Evolutionary conservation across 2,113 vertebrate species (phyloP).

Genomic region (Arenaria interpres): DNA sequence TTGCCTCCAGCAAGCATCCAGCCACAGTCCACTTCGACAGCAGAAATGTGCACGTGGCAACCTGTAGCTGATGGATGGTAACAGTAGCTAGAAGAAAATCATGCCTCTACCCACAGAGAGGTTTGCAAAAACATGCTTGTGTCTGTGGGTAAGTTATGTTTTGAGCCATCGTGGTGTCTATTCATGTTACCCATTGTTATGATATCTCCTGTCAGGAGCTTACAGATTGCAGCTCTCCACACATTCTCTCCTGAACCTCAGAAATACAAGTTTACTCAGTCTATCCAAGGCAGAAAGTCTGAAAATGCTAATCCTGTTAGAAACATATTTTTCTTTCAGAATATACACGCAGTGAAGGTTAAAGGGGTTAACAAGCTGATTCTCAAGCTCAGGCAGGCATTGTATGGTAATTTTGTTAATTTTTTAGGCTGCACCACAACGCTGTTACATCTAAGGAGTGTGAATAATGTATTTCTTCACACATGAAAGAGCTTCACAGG

Average conservation of each 20-base stretch:
- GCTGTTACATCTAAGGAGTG: constrained; percentile 23
- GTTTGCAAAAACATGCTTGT: not conserved
- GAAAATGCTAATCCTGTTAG: constrained; percentile 34
- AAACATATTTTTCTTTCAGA: constrained; percentile 36
- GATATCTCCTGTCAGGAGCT: not conserved
- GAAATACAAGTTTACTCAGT: not conserved
- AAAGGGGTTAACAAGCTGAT: constrained; percentile 57
- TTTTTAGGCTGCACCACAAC: constrained; percentile 52
- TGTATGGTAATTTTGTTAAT: constrained; percentile 53
- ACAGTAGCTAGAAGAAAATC: not conserved
- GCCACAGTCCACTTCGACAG: not conserved
- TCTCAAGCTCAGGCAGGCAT: constrained; percentile 20
- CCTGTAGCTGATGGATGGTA: not conserved
- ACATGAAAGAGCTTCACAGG: constrained; percentile 39
- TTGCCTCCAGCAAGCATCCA: not conserved
- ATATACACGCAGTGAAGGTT: constrained; percentile 3
- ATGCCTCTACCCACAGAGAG: not conserved
- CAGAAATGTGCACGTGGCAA: not conserved
- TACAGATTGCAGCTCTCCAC: not conserved
- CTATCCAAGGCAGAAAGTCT: not conserved
- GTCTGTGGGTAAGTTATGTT: not conserved
- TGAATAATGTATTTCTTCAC: constrained; percentile 69
- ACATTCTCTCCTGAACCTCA: not conserved
- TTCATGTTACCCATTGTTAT: not conserved
- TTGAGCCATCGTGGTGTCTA: not conserved